These are phyloP conservation scores for Prolemur simus DNA, from an alignment of 2,113 vertebrate species.

Conservation along the genomic window DNA sequence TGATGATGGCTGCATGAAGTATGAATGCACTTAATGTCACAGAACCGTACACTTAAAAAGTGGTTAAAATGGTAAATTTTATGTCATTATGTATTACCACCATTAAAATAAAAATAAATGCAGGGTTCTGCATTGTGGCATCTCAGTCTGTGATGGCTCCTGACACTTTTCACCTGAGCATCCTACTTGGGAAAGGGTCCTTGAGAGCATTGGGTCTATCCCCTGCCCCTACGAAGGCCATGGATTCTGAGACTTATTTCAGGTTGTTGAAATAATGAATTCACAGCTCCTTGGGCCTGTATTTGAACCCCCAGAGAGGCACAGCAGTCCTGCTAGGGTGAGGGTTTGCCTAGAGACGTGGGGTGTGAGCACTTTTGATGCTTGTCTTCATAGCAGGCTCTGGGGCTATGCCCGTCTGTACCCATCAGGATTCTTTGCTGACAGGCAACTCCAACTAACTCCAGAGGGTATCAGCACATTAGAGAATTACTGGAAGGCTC, in stretches of 20 bases:
- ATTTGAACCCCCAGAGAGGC: background rate
- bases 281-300: background rate
- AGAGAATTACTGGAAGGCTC: constrained; percentile 1
- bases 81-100: background rate
- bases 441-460: background rate
- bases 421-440: background rate
- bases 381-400: background rate
- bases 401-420: background rate
- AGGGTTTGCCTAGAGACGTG: background rate
- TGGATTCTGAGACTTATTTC: background rate
- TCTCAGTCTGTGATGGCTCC: background rate
- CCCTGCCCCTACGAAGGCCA: background rate
- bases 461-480: background rate
- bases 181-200: background rate
- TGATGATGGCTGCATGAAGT: background rate
- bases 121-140: background rate
- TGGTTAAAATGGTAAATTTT: background rate
- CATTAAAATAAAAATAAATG: background rate
- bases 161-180: background rate
- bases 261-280: background rate
- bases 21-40: background rate
- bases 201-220: background rate
- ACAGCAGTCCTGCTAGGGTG: background rate
- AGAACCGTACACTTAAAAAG: background rate
- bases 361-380: background rate